Evolutionary conservation across 2,888 invertebrate genomes (phyloP).

Genomic region (Biston betularia): DNA sequence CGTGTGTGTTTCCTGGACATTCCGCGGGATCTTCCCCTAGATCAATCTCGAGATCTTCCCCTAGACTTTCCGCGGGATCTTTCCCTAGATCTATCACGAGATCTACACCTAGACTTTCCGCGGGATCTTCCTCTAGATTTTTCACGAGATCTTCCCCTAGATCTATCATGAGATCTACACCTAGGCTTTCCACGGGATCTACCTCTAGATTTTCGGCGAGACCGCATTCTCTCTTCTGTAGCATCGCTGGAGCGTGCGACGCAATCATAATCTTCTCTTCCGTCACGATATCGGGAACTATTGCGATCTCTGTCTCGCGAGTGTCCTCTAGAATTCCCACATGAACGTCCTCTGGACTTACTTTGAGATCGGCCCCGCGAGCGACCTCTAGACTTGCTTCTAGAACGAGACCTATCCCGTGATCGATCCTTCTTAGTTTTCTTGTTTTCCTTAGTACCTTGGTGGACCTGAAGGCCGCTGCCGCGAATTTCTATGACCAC

Average conservation of each 20-base stretch:
- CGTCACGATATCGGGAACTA: slow-evolving; percentile 18
- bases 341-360: slow-evolving; percentile 34
- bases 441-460: neutral
- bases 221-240: slow-evolving; percentile 35
- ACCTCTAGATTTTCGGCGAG: slow-evolving; percentile 38
- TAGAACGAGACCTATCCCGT: slow-evolving; percentile 26
- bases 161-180: slow-evolving; percentile 20
- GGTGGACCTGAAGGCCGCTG: neutral
- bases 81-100: slow-evolving; percentile 21
- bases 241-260: slow-evolving; percentile 13
- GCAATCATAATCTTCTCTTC: slow-evolving; percentile 30
- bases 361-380: slow-evolving; percentile 40
- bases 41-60: neutral
- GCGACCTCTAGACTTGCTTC: slow-evolving; percentile 33
- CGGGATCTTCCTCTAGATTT: slow-evolving; percentile 32
- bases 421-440: neutral
- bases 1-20: too few species aligned
- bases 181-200: slow-evolving; percentile 39
- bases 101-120: slow-evolving; percentile 21
- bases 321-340: slow-evolving; percentile 40
- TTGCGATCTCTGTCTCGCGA: slow-evolving; percentile 1
- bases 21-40: slow-evolving; percentile 24
- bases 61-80: slow-evolving; percentile 25
- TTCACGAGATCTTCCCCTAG: slow-evolving; percentile 24
- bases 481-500: slow-evolving; percentile 32